Evolutionary conservation across 2,113 vertebrate species (phyloP), one percentile per base, ranked within the genome.

Genomic region (Cepphus grylle): DNA sequence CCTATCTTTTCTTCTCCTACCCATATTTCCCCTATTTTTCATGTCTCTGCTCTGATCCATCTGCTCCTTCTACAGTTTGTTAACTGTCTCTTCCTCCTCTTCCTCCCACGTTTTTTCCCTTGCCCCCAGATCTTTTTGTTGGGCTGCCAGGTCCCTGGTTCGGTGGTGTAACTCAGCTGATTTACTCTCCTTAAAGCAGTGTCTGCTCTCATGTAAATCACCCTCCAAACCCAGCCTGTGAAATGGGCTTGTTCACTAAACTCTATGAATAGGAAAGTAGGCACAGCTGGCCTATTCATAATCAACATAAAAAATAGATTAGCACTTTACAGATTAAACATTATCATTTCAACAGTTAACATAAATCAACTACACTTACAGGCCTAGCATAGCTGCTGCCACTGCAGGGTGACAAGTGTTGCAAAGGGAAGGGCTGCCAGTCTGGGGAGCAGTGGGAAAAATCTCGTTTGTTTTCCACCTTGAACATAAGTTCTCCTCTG

Each of bases 291-390:
- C 97, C 96, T 95, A 97, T 98, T 98, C 97, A 98, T 98, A 98
- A 98, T 98, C 98, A 98, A 98, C 98, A 98, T 98, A 98, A 98
- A 98, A 98, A 98, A 98, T 97, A 98, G 98, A 98, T 98, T 98
- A 98, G 98, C 97, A 97, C 97, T 98, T 98, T 98, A 97, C 97
- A 98, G 98, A 98, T 98, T 98, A 97, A 98, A 98, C 97, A 98
- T 98, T 98, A 98, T 98, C 96, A 88, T 98, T 98, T 98, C 97
- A 97, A 97, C 66, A 55, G 97, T 94, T 97, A 98, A 98, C 98
- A 98, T 98, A 98, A 98, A 98, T 98, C 98, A 97, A 93, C 90
- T 62, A 87, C 96, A 96, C 81, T 85, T 97, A 96, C 79, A 93
- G 94, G 84, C 77, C 69, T 45, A 65, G 81, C 71, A 72, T 90